A percentile compares a stretch with the other conserved stretches of the same genome.
Evolutionary conservation across 2,888 invertebrate species (phyloP).

Genomic region (Agrotis clavis): DNA sequence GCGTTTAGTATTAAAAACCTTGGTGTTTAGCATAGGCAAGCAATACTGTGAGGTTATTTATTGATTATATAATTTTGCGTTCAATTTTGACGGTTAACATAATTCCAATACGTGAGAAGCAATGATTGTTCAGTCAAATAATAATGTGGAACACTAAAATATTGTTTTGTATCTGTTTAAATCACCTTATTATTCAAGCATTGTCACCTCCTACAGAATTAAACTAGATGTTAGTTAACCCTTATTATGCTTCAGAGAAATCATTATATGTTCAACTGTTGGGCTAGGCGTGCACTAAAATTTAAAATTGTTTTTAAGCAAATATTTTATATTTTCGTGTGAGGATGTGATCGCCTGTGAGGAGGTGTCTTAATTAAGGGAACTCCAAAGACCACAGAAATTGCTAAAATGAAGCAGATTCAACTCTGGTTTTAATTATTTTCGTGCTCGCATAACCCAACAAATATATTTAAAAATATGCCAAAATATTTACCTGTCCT

Average conservation of each 20-base stretch:
- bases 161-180: conserved; percentile 49
- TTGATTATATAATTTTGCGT: conserved; percentile 41
- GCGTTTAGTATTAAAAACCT: conserved; percentile 35
- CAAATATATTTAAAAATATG: neutral
- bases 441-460: conserved; percentile 14
- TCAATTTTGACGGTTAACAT: conserved; percentile 33
- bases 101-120: conserved; percentile 63
- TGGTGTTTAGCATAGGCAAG: conserved; percentile 57
- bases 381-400: too few relatives aligned
- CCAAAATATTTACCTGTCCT: conserved; percentile 91
- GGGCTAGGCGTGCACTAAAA: conserved; percentile 8
- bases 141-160: conserved; percentile 60
- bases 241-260: conserved; percentile 6
- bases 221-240: conserved; percentile 69
- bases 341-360: too few relatives aligned
- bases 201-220: conserved; percentile 78
- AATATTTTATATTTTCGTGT: too few relatives aligned
- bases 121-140: conserved; percentile 38
- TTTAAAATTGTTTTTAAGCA: neutral
- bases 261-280: neutral
- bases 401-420: too few relatives aligned
- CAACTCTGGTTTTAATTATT: neutral
- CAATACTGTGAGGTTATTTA: conserved; percentile 55
- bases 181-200: conserved; percentile 76
- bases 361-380: too few relatives aligned